Conservation (phyloP, 2,113 vertebrate genomes). For the Catagonus wagneri region DNA sequence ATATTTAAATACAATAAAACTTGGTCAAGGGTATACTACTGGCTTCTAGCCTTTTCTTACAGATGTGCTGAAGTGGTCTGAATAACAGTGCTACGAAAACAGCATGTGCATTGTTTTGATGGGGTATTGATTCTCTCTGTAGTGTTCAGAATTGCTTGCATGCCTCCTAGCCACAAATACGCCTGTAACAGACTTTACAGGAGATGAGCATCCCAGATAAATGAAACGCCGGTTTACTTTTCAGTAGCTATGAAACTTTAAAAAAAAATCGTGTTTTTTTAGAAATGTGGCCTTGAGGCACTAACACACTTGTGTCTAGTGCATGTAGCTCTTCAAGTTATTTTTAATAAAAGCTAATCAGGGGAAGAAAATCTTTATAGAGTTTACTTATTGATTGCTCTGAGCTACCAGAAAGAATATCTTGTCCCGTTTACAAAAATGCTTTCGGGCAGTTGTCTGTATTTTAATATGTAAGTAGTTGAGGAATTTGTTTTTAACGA, state of each 20-base stretch:
- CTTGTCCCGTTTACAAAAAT: constrained; percentile 32
- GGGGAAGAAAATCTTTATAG: constrained; percentile 7
- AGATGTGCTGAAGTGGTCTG: constrained; percentile 87
- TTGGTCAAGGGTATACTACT: constrained; percentile 81
- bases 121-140: constrained; percentile 91
- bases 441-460: constrained; percentile 28
- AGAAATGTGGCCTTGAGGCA: constrained; percentile 68
- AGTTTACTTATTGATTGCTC: constrained; percentile 44
- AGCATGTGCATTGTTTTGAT: constrained; percentile 87
- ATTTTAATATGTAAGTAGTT: not conserved
- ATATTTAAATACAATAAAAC: constrained; percentile 39
- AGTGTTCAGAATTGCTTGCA: constrained; percentile 89
- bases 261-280: not conserved
- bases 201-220: constrained; percentile 82
- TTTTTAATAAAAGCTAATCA: constrained; percentile 74
- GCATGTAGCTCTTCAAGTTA: constrained; percentile 63
- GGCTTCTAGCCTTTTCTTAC: constrained; percentile 40
- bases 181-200: constrained; percentile 88
- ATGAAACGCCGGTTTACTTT: constrained; percentile 79
- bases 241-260: constrained; percentile 54
- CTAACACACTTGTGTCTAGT: constrained; percentile 58
- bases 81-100: constrained; percentile 88
- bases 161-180: constrained; percentile 90
- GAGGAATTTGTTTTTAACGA: constrained; percentile 22
- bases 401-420: constrained; percentile 38